These are phyloP conservation scores for Onychomys torridus DNA, from an alignment of 2,797 vertebrate species.

Conservation along the genomic window DNA sequence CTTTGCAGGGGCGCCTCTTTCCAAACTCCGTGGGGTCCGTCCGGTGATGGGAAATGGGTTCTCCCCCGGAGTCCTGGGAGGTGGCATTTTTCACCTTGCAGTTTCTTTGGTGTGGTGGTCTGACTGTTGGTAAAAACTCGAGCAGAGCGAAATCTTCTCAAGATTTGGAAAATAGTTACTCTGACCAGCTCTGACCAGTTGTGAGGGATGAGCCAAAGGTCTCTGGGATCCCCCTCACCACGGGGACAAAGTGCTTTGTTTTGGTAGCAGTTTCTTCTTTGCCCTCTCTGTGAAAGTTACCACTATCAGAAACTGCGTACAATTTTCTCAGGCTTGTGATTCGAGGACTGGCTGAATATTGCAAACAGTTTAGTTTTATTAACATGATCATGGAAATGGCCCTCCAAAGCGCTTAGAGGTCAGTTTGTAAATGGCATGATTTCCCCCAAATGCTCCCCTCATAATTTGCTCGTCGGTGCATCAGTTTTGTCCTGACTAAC, in stretches of 20 bases:
- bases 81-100: neutral
- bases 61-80: neutral
- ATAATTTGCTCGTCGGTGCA: neutral
- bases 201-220: neutral
- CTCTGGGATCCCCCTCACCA: neutral
- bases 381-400: conserved; percentile 33
- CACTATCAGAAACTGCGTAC: conserved; percentile 45
- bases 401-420: conserved; percentile 22
- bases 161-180: neutral
- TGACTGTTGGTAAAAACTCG: neutral
- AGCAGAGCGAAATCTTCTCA: neutral
- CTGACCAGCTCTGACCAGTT: neutral
- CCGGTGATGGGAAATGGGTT: neutral
- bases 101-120: neutral
- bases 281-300: conserved; percentile 59
- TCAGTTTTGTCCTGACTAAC: neutral
- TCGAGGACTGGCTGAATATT: conserved; percentile 62
- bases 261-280: conserved; percentile 70
- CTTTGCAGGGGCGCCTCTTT: neutral
- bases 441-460: neutral
- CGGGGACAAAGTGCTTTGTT: conserved; percentile 71
- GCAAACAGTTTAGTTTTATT: conserved; percentile 70
- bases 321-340: conserved; percentile 68
- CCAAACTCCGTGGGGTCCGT: neutral
- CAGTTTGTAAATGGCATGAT: conserved; percentile 31